Evolutionary conservation across 1,140 invertebrate genomes (phyloP).

Genomic region (Drosophila bocki): DNA sequence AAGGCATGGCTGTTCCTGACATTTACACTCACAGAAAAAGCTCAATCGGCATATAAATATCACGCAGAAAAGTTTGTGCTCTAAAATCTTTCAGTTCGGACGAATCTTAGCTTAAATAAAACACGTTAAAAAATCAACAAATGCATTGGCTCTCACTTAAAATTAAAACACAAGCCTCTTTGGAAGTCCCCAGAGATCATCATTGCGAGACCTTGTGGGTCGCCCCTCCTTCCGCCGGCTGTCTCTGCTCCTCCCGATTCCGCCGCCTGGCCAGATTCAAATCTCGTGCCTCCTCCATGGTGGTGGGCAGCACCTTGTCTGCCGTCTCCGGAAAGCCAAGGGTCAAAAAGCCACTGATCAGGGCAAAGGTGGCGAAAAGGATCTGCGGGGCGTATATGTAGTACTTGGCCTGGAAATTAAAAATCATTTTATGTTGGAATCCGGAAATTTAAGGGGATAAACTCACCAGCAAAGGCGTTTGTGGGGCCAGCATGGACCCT

Average conservation of each 20-base stretch:
- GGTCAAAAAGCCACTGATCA: constrained; percentile 87
- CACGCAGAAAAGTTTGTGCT: constrained; percentile 22
- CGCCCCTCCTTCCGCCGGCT: constrained; percentile 1
- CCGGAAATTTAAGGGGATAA: not conserved
- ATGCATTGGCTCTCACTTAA: constrained; percentile 21
- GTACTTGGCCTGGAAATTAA: constrained; percentile 64
- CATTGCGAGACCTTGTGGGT: constrained; percentile 7
- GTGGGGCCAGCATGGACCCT: constrained; percentile 89
- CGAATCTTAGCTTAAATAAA: constrained; percentile 22
- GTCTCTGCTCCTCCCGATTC: not conserved
- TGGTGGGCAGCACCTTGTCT: constrained; percentile 88
- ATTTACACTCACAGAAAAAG: constrained; percentile 3
- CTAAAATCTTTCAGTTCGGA: constrained; percentile 9
- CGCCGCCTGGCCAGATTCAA: constrained; percentile 59
- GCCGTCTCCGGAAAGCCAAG: constrained; percentile 89
- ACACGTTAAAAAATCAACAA: constrained; percentile 43
- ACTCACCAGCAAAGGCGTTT: constrained; percentile 86
- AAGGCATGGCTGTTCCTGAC: constrained; percentile 3
- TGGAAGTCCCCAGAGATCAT: constrained; percentile 1
- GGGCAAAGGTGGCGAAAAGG: constrained; percentile 89
- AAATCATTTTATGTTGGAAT: not conserved
- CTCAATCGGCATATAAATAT: constrained; percentile 25
- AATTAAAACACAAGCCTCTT: constrained; percentile 20
- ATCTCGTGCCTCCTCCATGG: constrained; percentile 87
- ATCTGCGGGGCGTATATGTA: constrained; percentile 88